phyloP scores from a whole-genome alignment of 1,140 invertebrate genomes.

The Aphaenogaster rudis region DNA sequence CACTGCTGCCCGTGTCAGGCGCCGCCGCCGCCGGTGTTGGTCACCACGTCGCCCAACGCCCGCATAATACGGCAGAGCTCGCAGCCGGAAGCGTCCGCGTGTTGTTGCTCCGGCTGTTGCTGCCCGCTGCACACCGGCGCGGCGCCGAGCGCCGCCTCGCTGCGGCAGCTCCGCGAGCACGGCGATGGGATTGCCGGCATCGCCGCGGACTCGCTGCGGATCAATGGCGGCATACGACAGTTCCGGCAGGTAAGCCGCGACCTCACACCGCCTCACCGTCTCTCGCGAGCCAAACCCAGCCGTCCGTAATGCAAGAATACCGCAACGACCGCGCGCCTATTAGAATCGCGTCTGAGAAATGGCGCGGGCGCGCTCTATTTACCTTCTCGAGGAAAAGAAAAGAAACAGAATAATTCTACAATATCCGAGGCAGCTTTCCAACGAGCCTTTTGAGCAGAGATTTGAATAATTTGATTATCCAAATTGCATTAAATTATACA shows the following conservation, averaged over 20 bases:
- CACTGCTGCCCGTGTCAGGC: constrained; percentile 89
- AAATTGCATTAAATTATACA: neutral
- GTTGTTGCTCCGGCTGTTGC: constrained; percentile 89
- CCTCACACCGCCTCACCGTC: neutral
- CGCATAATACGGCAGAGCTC: constrained; percentile 96
- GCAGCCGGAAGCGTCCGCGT: constrained; percentile 93
- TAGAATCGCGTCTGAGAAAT: neutral
- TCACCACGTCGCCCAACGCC: constrained; percentile 90
- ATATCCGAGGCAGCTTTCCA: neutral
- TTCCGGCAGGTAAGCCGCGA: constrained; percentile 96
- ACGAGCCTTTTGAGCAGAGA: neutral
- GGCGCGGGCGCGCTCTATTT: neutral
- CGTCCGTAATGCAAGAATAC: constrained; percentile 21
- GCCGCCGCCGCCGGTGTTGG: constrained; percentile 90
- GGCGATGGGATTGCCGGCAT: constrained; percentile 97
- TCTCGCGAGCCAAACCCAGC: constrained; percentile 6
- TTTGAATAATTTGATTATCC: neutral
- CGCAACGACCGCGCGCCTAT: neutral
- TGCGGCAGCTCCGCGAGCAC: constrained; percentile 93
- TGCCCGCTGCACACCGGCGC: constrained; percentile 86
- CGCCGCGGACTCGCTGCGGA: constrained; percentile 97
- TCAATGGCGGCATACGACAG: constrained; percentile 98
- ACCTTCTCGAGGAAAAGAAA: neutral
- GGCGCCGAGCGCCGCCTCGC: constrained; percentile 91
- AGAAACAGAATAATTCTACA: neutral